These are phyloP conservation scores for Callipepla californica DNA, from an alignment of 2,113 vertebrate species.

Conservation along the genomic window DNA sequence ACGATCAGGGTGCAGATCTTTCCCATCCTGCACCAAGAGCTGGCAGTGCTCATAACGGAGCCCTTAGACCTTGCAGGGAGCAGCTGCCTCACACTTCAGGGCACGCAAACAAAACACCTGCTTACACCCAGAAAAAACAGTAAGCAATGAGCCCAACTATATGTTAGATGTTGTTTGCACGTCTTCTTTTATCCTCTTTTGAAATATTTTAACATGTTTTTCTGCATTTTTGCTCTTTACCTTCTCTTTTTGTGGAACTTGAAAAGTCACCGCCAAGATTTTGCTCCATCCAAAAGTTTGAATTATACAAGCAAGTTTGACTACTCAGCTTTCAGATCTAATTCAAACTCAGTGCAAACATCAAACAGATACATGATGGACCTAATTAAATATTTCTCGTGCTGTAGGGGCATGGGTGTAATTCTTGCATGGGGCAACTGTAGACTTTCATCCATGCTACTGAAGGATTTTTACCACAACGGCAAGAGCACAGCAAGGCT, in stretches of 20 bases:
- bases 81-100: conserved; percentile 58
- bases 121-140: not conserved
- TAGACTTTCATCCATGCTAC: not conserved
- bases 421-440: not conserved
- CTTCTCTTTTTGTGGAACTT: not conserved
- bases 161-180: not conserved
- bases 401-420: not conserved
- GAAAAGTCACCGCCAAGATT: not conserved
- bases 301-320: not conserved
- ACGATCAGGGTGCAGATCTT: not conserved
- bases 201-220: not conserved
- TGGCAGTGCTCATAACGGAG: not conserved
- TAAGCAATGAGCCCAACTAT: not conserved
- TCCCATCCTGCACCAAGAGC: accelerated
- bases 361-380: not conserved
- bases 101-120: conserved; percentile 66
- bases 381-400: not conserved
- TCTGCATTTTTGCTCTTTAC: not conserved
- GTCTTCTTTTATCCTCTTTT: not conserved
- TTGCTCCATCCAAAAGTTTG: not conserved
- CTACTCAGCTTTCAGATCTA: not conserved
- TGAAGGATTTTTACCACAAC: not conserved
- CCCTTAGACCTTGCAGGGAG: conserved; percentile 24
- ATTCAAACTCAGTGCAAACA: not conserved
- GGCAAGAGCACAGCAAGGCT: not conserved